phyloP scores from a whole-genome alignment of 1,140 invertebrate species.

The Ephestia elutella region DNA sequence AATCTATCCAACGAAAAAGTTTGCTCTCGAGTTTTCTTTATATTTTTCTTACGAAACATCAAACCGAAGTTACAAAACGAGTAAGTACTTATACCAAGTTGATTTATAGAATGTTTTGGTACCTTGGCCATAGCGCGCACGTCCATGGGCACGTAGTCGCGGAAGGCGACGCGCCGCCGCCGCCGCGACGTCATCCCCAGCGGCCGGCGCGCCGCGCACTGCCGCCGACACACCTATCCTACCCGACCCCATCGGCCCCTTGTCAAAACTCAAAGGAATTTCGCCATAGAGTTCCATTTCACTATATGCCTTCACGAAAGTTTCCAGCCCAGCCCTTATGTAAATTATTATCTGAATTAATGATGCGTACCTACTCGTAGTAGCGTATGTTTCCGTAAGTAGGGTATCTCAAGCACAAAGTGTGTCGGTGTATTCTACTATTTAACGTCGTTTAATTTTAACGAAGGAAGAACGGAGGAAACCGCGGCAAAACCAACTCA shows the following conservation, averaged over 20 bases:
- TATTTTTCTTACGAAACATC: too few species aligned
- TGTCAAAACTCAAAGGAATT: neutral
- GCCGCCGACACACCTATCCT: conserved; percentile 10
- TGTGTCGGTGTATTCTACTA: too few species aligned
- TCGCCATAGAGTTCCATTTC: neutral
- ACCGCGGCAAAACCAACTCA: neutral
- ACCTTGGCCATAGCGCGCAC: conserved; percentile 68
- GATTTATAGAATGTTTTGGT: too few species aligned
- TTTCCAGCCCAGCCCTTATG: neutral
- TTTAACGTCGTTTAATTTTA: too few species aligned
- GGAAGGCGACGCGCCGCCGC: conserved; percentile 61
- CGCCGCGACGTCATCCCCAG: conserved; percentile 55
- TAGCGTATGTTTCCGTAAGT: neutral
- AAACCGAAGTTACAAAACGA: too few species aligned
- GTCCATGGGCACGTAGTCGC: conserved; percentile 68
- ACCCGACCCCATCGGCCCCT: neutral
- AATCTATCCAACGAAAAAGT: too few species aligned
- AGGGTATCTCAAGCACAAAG: neutral
- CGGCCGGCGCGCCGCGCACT: conserved; percentile 47
- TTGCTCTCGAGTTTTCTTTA: too few species aligned
- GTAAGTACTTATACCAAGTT: too few species aligned
- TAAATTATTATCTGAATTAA: conserved; percentile 3
- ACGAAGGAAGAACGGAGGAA: neutral
- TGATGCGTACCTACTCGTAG: neutral
- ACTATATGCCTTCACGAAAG: neutral